Evolutionary conservation across 2,888 invertebrate species (phyloP).

Genomic region (Apocheima hispidaria): DNA sequence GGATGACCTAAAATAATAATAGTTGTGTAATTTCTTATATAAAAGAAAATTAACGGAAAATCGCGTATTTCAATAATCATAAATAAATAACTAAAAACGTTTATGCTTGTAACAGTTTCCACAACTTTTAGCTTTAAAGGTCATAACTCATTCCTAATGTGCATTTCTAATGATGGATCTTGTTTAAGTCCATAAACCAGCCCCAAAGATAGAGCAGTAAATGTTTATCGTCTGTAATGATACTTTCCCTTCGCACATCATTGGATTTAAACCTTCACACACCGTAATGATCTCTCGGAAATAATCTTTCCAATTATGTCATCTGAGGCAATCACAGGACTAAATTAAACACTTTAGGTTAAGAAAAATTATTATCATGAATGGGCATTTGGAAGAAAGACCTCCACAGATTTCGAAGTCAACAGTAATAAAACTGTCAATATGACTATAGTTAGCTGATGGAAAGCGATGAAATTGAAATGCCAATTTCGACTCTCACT

Average conservation of each 20-base stretch:
- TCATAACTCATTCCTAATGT: background rate
- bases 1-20: no score
- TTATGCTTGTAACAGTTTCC: background rate
- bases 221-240: slow-evolving; percentile 52
- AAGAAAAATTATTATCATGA: background rate
- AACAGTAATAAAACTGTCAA: no score
- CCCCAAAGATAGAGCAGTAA: slow-evolving; percentile 36
- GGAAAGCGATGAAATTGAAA: no score
- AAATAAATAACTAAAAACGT: background rate
- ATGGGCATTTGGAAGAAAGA: background rate
- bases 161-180: slow-evolving; percentile 5
- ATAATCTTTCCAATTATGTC: slow-evolving; percentile 43
- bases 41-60: no score
- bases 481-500: no score
- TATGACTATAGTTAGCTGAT: no score
- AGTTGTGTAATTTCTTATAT: no score
- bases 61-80: no score
- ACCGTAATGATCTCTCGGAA: slow-evolving; percentile 18
- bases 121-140: background rate
- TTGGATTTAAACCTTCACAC: slow-evolving; percentile 21
- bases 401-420: background rate
- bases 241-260: slow-evolving; percentile 29
- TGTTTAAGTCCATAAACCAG: slow-evolving; percentile 19
- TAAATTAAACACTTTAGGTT: slow-evolving; percentile 48
- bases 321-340: slow-evolving; percentile 38